Evolutionary conservation across 1,140 invertebrate genomes (phyloP).

Genomic region (Berghia stephanieae): DNA sequence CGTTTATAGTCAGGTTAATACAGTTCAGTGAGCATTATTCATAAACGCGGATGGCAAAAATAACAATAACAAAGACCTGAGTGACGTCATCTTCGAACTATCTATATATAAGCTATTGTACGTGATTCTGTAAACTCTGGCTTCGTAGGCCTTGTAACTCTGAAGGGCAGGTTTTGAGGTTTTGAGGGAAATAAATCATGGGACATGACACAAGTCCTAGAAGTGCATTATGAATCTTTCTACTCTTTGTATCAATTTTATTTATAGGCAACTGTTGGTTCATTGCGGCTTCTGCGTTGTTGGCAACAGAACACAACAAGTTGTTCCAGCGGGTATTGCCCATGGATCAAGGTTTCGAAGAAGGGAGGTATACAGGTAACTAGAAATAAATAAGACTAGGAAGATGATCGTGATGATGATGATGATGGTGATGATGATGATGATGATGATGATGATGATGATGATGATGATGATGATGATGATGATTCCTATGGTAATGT

Average conservation of each 20-base stretch:
- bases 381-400: background rate
- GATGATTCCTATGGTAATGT: background rate
- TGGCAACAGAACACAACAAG: slow-evolving; percentile 47
- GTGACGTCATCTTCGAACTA: no score
- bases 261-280: slow-evolving; percentile 59
- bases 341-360: slow-evolving; percentile 51
- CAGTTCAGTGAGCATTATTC: no score
- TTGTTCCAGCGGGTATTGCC: slow-evolving; percentile 54
- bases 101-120: background rate
- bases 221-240: background rate
- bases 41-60: no score
- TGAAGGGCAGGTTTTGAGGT: background rate
- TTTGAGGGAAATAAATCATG: no score
- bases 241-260: background rate
- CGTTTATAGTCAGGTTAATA: no score
- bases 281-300: slow-evolving; percentile 50
- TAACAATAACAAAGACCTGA: no score
- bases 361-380: slow-evolving; percentile 44
- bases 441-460: background rate
- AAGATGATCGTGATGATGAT: background rate
- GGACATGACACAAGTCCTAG: no score
- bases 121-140: background rate
- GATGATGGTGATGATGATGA: slow-evolving; percentile 27
- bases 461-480: slow-evolving; percentile 16
- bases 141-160: background rate